A percentile compares a stretch with the other conserved stretches of the same genome.
These are phyloP conservation scores for Adelphocoris suturalis DNA, from an alignment of 2,888 invertebrate species.

Conservation along the genomic window DNA sequence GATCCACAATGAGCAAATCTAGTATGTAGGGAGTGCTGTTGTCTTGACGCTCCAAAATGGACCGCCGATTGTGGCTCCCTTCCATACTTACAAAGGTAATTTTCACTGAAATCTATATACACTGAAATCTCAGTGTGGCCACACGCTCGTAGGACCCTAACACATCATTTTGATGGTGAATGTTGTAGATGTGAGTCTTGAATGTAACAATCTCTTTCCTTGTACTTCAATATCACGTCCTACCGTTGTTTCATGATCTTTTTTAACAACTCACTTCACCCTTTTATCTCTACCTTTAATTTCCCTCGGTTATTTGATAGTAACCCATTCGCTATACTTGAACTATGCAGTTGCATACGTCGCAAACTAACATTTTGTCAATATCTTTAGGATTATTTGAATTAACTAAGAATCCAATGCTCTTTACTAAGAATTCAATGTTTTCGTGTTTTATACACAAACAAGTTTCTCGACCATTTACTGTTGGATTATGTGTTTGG, in stretches of 20 bases:
- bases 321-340: neutral
- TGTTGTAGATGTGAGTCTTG: neutral
- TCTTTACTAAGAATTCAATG: too few relatives aligned
- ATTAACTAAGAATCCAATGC: too few relatives aligned
- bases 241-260: neutral
- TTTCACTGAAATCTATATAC: neutral
- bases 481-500: too few relatives aligned
- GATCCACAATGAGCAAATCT: neutral
- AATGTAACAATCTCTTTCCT: neutral
- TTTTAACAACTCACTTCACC: neutral
- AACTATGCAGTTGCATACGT: too few relatives aligned
- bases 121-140: neutral
- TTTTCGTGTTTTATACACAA: too few relatives aligned
- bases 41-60: neutral
- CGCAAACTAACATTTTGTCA: too few relatives aligned
- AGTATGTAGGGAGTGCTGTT: neutral
- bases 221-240: neutral
- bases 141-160: neutral
- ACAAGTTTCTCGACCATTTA: too few relatives aligned
- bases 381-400: too few relatives aligned
- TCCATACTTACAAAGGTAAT: neutral
- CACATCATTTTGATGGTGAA: neutral
- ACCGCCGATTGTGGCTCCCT: neutral
- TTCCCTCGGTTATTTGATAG: neutral
- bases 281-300: neutral